A percentile compares a stretch with the other conserved stretches of the same genome.
phyloP scores from a whole-genome alignment of 2,888 invertebrate genomes.

The Mimas tiliae region DNA sequence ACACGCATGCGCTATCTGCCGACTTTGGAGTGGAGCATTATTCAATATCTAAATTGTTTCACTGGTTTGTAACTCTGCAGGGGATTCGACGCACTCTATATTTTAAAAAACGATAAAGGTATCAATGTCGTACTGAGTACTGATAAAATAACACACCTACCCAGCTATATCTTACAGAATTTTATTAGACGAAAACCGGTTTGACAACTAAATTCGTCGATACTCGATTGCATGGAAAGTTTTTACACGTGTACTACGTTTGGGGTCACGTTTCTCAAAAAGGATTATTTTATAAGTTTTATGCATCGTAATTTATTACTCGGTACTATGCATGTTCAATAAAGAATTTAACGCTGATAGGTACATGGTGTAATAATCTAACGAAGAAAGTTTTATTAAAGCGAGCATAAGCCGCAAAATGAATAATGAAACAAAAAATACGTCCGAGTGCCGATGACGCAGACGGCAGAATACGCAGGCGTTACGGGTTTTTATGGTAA shows the following conservation, averaged over 20 bases:
- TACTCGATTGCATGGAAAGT: conserved; percentile 12
- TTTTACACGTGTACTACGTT: conserved; percentile 6
- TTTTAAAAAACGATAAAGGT: conserved; percentile 15
- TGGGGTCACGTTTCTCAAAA: background rate
- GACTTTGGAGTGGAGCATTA: conserved; percentile 16
- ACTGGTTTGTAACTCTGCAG: background rate
- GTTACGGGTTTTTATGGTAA: conserved; percentile 13
- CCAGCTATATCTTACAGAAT: background rate
- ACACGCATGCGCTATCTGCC: conserved; percentile 3
- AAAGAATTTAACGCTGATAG: background rate
- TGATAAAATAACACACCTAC: conserved; percentile 16
- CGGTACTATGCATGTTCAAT: background rate
- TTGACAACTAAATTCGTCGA: conserved; percentile 14
- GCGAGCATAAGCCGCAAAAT: background rate
- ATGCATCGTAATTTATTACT: background rate
- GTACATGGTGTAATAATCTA: background rate
- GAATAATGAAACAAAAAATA: conserved; percentile 13
- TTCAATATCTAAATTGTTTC: conserved; percentile 11
- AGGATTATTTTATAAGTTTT: background rate
- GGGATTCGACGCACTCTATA: background rate
- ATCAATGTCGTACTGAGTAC: background rate
- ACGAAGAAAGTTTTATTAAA: background rate
- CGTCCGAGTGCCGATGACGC: no score
- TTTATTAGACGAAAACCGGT: conserved; percentile 1
- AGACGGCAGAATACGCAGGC: conserved; percentile 7